A percentile compares a stretch with the other conserved stretches of the same genome.
phyloP scores from a whole-genome alignment of 2,888 invertebrate genomes.

The Phania funesta region DNA sequence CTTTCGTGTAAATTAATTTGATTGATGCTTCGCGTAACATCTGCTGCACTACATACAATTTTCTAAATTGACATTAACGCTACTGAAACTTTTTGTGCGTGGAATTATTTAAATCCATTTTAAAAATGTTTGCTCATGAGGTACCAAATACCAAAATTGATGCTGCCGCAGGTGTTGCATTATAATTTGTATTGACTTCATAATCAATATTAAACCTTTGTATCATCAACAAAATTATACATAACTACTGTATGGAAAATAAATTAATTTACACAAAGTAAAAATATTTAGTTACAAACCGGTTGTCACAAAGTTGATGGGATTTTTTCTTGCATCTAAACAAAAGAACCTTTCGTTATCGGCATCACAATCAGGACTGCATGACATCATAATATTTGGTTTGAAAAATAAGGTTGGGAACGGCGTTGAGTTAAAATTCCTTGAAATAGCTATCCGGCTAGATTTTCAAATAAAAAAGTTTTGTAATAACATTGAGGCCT shows the following conservation, averaged over 20 bases:
- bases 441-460: no score
- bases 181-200: not conserved
- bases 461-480: no score
- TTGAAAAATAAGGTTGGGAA: not conserved
- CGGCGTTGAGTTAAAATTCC: not conserved
- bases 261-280: constrained; percentile 52
- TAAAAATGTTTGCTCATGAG: not conserved
- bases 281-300: not conserved
- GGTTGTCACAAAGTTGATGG: no score
- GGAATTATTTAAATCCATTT: constrained; percentile 22
- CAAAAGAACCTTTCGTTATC: constrained; percentile 16
- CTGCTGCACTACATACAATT: no score
- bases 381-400: not conserved
- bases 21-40: no score
- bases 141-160: not conserved
- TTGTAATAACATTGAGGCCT: no score
- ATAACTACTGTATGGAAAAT: constrained; percentile 24
- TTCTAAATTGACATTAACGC: no score
- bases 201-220: not conserved
- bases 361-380: not conserved
- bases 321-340: no score
- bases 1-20: no score
- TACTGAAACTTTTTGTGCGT: no score
- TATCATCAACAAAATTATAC: not conserved
- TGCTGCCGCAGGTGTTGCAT: not conserved